Base-by-base conservation (phyloP, 2,113 vertebrate genomes). In the Camelus dromedarius region DNA sequence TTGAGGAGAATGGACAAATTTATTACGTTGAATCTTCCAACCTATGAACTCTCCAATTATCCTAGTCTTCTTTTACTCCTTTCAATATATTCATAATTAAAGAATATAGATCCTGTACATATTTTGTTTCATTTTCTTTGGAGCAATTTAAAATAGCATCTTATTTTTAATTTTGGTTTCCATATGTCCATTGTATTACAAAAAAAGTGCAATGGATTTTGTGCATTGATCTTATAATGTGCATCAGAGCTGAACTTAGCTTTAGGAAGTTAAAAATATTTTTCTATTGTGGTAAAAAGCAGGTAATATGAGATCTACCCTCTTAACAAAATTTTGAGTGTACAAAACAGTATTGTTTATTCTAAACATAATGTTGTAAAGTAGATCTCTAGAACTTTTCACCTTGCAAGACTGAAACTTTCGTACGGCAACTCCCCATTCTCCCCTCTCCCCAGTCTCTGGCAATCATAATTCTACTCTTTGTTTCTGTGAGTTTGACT, bases 71-170 rank as follows among this genome's bases (percentile, higher is more conserved):
- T 89, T 79, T 89, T 35, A 88, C 54, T 79, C 83, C 62, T 95
- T 76, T 83, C 24, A 89, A 89, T 83, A 52, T 38, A 84, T 89
- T 89, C 92, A 14, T 84, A 89, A 72, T 84, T 89, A 73, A 83
- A 72, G 8, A 19, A n/a, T 30, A 58, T 26, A 42, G 58, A 58
- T 79, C 12, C 35, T 92, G 28, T 46, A 81, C 50, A 14, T 24
- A 5, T 76, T 87, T 83, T 91, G 42, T 62, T 72, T 84, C 28
- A 62, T 89, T 81, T 94, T 81, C 46, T 93, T 93, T 80, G 48
- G 13, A 84, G n/a, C 54, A 93, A 70, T 54, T 85, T 86, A 73
- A 93, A 86, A 50, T 86, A 26, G 16, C 11, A 81, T 28, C 60
- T 26, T 91, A 64, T 64, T 93, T 93, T 85, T 20, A 89, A 85